phyloP scores from a whole-genome alignment of 1,140 invertebrate genomes.

The Drosophila eugracilis region DNA sequence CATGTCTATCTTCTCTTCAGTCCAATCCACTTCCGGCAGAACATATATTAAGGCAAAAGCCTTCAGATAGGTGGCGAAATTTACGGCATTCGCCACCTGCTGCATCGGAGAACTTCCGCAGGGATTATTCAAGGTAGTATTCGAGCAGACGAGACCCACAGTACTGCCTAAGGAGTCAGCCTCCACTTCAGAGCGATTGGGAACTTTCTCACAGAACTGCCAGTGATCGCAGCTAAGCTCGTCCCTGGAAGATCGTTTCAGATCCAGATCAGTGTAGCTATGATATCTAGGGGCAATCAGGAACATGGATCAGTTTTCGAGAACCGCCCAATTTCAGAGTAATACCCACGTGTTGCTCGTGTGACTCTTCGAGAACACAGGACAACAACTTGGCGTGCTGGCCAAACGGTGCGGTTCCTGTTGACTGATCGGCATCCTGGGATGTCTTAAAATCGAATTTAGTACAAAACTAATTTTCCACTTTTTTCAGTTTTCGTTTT shows the following conservation, averaged over 20 bases:
- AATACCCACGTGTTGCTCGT: slow-evolving; percentile 33
- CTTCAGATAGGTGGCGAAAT: slow-evolving; percentile 59
- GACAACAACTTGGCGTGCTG: background rate
- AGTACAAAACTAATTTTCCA: slow-evolving; percentile 10
- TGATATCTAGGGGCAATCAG: slow-evolving; percentile 5
- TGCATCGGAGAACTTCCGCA: background rate
- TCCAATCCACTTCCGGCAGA: slow-evolving; percentile 70
- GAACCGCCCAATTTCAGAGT: too few relatives aligned
- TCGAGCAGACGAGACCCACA: slow-evolving; percentile 33
- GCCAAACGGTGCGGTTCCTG: background rate
- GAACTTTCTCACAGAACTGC: slow-evolving; percentile 10
- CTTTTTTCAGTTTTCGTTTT: slow-evolving; percentile 1
- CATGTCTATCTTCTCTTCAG: slow-evolving; percentile 49
- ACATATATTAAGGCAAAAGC: slow-evolving; percentile 75
- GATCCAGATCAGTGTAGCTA: background rate
- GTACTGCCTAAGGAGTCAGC: slow-evolving; percentile 44
- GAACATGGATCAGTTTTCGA: background rate
- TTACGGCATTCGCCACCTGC: background rate
- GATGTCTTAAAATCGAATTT: slow-evolving; percentile 2
- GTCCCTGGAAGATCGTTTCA: background rate
- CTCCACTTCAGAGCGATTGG: slow-evolving; percentile 10
- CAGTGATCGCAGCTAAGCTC: slow-evolving; percentile 6
- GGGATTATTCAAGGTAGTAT: background rate
- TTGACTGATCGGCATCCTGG: slow-evolving; percentile 15
- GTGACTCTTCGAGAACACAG: slow-evolving; percentile 12